These are phyloP conservation scores for Gnathonemus longibarbis DNA, from an alignment of 2,113 vertebrate species.

Conservation along the genomic window DNA sequence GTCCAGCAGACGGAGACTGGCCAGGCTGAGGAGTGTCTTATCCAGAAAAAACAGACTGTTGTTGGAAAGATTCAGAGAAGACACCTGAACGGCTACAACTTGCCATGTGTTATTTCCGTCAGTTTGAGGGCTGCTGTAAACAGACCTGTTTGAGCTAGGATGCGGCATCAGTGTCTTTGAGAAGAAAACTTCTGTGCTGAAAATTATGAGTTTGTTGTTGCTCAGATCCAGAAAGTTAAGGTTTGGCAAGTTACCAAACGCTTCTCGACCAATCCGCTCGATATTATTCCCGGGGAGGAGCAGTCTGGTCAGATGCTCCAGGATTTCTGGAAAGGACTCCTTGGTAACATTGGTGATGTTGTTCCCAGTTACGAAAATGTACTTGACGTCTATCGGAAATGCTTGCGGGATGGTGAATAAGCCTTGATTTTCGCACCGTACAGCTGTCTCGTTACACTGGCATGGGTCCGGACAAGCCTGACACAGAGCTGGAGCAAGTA, in stretches of 20 bases:
- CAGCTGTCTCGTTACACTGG: constrained; percentile 70
- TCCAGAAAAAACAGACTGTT: constrained; percentile 69
- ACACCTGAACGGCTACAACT: constrained; percentile 53
- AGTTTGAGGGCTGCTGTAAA: constrained; percentile 44
- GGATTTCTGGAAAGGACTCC: constrained; percentile 62
- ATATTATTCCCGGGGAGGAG: constrained; percentile 73
- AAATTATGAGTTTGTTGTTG: constrained; percentile 63
- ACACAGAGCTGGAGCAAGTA: constrained; percentile 39
- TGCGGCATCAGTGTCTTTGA: constrained; percentile 58
- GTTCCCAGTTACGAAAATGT: constrained; percentile 75
- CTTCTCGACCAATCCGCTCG: constrained; percentile 54
- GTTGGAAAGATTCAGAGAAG: constrained; percentile 68
- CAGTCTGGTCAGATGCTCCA: constrained; percentile 66
- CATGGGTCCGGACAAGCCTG: constrained; percentile 70
- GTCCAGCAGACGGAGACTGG: constrained; percentile 65
- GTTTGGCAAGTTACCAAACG: constrained; percentile 69
- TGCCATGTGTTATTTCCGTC: constrained; percentile 45
- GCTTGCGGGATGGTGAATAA: constrained; percentile 67
- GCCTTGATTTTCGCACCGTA: constrained; percentile 75
- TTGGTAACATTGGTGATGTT: constrained; percentile 52
- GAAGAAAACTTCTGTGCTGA: constrained; percentile 63
- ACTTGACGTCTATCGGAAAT: constrained; percentile 67
- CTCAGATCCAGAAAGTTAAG: constrained; percentile 77
- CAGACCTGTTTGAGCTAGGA: constrained; percentile 56
- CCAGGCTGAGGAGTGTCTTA: constrained; percentile 51